Base-by-base conservation (phyloP, 2,888 invertebrate genomes). In the Andrena marginata region DNA sequence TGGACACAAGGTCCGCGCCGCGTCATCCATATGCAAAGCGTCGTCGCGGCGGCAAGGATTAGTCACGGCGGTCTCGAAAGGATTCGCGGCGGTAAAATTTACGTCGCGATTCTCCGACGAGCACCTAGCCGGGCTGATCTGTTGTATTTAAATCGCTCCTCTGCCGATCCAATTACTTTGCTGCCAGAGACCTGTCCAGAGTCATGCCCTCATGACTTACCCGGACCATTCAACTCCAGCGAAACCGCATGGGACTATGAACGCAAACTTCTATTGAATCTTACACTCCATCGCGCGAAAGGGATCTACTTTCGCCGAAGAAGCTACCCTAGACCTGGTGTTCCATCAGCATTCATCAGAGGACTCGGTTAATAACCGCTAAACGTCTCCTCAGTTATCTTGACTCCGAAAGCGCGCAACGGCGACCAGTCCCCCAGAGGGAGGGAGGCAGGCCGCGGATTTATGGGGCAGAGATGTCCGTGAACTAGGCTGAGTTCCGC, bases 21-120 rank as follows among this genome's bases (percentile, higher is more conserved):
- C 88, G 88, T 89, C 89, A 90, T 91, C 89, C 91, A 90, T 92
- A 91, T 91, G 90, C 90, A 91, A 91, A 91, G 84, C 85, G 80
- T 77, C 74, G 85, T 72, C 87, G 72, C 80, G 72, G 82, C 86
- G 64, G 73, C 77, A 65, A 80, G 89, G 90, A 91, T 92, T 92
- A 91, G 91, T 89, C 87, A 88, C 87, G 87, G 88, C 82, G 90
- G 79, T 84, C 79, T 72, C 79, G 79, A 75, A 72, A 82, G 84
- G 79, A 75, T 70, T 60, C 78, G 74, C 72, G 67, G 20, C 51
- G 51, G 60, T 10, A 60, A 62, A 79, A 82, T 84, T 79, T 76
- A 82, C 79, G 63, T 26, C 60, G 60, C 33, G 42, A 23, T 16
- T 60, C 65, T 65, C 29, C 42, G 10, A 20, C 63, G 26, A 69